phyloP scores from a whole-genome alignment of 2,797 vertebrate genomes.

The Chloroceryle inda region DNA sequence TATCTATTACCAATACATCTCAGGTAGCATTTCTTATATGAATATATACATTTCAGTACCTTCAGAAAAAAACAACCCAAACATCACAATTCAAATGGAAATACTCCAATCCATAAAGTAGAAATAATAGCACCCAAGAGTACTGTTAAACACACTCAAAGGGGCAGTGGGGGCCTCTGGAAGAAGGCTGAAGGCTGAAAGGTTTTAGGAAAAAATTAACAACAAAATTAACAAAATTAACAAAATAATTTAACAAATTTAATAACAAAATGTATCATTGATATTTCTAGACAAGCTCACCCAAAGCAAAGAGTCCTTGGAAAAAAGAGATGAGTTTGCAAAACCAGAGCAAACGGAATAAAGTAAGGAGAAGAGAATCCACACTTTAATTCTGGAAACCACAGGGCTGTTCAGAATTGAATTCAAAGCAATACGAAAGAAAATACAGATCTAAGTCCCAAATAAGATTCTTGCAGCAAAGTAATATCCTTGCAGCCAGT shows the following conservation, averaged over 20 bases:
- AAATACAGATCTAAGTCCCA: background rate
- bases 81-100: background rate
- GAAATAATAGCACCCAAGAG: background rate
- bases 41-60: background rate
- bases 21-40: background rate
- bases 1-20: too few species aligned
- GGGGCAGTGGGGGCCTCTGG: background rate
- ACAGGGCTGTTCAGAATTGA: rapidly evolving
- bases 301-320: background rate
- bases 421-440: background rate
- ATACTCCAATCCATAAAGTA: background rate
- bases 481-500: background rate
- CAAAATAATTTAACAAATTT: too few species aligned
- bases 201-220: background rate
- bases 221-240: too few species aligned
- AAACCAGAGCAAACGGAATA: background rate
- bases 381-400: rapidly evolving
- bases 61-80: background rate
- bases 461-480: background rate
- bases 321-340: background rate
- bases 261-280: background rate
- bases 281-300: background rate
- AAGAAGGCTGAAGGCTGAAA: background rate
- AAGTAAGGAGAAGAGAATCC: background rate
- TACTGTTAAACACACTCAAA: background rate